Conservation (phyloP, 2,797 vertebrate species). For the Argyrosomus regius region DNA sequence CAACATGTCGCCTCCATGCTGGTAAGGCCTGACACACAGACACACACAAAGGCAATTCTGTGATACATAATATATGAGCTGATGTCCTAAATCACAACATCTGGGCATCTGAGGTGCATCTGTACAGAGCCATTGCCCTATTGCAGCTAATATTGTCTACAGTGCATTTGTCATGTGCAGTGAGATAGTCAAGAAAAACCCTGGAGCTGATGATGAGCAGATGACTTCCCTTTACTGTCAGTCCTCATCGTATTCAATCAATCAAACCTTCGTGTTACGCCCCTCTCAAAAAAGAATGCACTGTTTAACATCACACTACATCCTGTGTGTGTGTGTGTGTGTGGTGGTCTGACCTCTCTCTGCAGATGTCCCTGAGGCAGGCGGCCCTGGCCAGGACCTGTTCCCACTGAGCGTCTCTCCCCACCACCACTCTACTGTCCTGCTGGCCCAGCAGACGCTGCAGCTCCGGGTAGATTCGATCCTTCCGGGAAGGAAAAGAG, state of each 20-base stretch:
- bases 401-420: constrained; percentile 93
- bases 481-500: constrained; percentile 77
- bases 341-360: constrained; percentile 86
- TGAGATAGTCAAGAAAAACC: no score
- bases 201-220: no score
- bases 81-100: neutral
- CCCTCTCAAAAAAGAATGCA: neutral
- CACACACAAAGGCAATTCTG: neutral
- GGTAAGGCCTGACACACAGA: constrained; percentile 89
- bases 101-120: neutral
- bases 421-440: constrained; percentile 83
- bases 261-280: neutral
- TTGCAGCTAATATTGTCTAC: neutral
- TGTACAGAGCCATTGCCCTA: neutral
- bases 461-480: constrained; percentile 95
- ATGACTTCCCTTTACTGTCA: neutral
- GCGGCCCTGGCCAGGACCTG: constrained; percentile 92
- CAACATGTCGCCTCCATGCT: constrained; percentile 97
- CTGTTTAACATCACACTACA: neutral
- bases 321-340: neutral
- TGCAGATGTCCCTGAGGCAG: constrained; percentile 94
- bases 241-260: neutral
- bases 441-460: constrained; percentile 89
- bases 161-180: neutral
- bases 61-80: neutral